Evolutionary conservation across 2,797 vertebrate genomes (phyloP).

Genomic region (Pangasius larnaudii): DNA sequence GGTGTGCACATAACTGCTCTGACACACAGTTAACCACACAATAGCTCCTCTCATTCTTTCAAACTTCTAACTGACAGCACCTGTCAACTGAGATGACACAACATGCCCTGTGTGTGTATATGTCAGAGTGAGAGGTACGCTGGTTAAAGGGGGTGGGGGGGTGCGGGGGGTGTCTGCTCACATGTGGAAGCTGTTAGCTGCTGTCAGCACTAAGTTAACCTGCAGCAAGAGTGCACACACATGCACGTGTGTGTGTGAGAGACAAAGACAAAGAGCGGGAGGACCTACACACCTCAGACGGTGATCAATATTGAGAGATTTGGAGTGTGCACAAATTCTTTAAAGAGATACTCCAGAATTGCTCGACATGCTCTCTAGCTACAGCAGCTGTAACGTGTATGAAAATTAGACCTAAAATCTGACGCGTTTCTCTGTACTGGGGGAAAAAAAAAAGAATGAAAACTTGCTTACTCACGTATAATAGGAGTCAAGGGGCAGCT

Average conservation of each 20-base stretch:
- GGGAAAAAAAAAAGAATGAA: not conserved
- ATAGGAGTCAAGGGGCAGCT: not conserved
- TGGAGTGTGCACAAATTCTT: not conserved
- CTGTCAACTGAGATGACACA: conserved; percentile 55
- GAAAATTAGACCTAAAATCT: not conserved
- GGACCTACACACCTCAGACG: not conserved
- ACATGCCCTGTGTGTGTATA: conserved; percentile 41
- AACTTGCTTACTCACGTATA: not conserved
- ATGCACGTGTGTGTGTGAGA: conserved; percentile 20
- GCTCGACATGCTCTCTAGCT: not conserved
- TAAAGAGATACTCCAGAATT: not conserved
- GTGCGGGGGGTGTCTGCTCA: not conserved
- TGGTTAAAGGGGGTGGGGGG: conserved; percentile 24
- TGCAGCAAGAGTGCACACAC: conserved; percentile 22
- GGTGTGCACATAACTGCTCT: conserved; percentile 64
- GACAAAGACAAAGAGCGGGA: not conserved
- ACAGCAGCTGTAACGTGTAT: not conserved
- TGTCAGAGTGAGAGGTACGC: conserved; percentile 23
- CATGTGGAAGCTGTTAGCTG: conserved; percentile 56
- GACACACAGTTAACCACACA: conserved; percentile 69
- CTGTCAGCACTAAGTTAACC: conserved; percentile 55
- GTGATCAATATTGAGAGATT: not conserved
- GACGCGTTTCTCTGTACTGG: not conserved
- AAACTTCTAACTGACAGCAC: conserved; percentile 52
- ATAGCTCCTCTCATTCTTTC: conserved; percentile 66